phyloP scores from a whole-genome alignment of 2,888 invertebrate species.

The Sepiola atlantica region DNA sequence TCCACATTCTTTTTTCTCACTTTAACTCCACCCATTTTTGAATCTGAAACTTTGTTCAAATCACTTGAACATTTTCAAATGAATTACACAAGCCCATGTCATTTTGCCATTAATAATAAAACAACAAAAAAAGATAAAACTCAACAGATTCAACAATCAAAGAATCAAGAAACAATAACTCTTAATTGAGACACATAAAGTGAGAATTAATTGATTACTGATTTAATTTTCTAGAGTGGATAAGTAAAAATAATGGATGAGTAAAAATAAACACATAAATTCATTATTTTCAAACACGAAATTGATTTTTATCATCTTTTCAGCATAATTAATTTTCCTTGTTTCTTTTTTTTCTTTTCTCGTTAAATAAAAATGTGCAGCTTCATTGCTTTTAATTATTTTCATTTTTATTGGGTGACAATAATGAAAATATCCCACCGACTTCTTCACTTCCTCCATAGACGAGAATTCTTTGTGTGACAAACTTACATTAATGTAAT shows the following conservation, averaged over 20 bases:
- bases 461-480: not conserved
- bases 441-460: not conserved
- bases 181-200: not conserved
- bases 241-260: conserved; percentile 32
- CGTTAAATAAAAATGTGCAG: not conserved
- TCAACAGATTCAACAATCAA: not conserved
- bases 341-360: conserved; percentile 4
- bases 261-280: conserved; percentile 23
- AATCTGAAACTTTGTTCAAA: not conserved
- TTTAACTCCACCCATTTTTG: too few species aligned
- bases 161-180: not conserved
- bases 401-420: not conserved
- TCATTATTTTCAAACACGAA: not conserved
- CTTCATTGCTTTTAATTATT: not conserved
- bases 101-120: not conserved
- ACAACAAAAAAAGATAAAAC: not conserved
- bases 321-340: not conserved
- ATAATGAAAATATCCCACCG: not conserved
- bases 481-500: conserved; percentile 14
- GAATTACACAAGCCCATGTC: conserved; percentile 16
- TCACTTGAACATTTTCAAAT: not conserved
- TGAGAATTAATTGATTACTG: conserved; percentile 32
- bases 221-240: conserved; percentile 32
- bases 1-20: too few species aligned
- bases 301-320: conserved; percentile 4